These are phyloP conservation scores for Ophioninae sp. DNA, from an alignment of 2,888 invertebrate species.

Conservation along the genomic window DNA sequence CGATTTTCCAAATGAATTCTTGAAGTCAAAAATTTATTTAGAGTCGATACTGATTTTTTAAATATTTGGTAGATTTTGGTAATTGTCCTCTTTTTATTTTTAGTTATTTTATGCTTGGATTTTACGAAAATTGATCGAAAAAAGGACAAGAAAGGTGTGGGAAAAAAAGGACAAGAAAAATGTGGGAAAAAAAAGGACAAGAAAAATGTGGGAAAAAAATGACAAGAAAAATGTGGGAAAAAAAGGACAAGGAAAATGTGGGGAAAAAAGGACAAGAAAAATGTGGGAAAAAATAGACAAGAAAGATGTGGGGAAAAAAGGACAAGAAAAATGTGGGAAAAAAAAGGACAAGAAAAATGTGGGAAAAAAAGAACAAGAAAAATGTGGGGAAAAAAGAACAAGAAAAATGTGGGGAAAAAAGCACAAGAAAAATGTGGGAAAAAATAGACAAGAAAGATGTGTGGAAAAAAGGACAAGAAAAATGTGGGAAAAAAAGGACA, in stretches of 20 bases:
- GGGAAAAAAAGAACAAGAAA: constrained; percentile 2
- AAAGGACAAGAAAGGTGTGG: not conserved
- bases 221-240: no score
- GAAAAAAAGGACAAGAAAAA: not conserved
- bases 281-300: not conserved
- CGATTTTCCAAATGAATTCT: not conserved
- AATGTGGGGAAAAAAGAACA: no score
- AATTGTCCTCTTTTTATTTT: no score
- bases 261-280: not conserved
- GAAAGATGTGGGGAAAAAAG: not conserved
- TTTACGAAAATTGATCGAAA: not conserved
- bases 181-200: not conserved
- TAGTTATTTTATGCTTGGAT: no score
- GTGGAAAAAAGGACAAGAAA: not conserved
- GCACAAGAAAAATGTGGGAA: not conserved
- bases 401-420: no score
- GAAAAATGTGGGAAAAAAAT: not conserved
- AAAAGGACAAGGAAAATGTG: no score
- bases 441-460: not conserved
- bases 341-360: not conserved
- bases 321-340: not conserved
- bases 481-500: not conserved
- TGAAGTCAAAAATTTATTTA: no score
- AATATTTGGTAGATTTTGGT: no score
- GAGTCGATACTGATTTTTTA: no score